A percentile compares a stretch with the other conserved stretches of the same genome.
phyloP scores from a whole-genome alignment of 1,140 invertebrate species.

The Gryon sp. region DNA sequence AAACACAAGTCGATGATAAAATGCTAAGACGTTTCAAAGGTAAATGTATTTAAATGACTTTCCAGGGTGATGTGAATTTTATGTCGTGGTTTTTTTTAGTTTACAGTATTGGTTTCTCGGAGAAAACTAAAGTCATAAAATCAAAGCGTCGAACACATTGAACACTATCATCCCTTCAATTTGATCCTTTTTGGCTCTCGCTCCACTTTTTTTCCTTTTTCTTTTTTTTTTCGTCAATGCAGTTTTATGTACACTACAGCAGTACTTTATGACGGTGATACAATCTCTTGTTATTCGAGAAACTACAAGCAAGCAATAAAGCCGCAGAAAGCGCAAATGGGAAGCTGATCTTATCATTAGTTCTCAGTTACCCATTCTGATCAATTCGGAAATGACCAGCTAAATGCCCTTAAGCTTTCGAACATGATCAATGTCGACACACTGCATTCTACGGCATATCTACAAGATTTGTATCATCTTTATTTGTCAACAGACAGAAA shows the following conservation, averaged over 20 bases:
- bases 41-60: too few relatives aligned
- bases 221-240: too few relatives aligned
- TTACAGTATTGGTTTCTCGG: conserved; percentile 3
- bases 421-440: too few relatives aligned
- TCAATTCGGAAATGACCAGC: conserved; percentile 50
- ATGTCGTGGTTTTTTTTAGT: conserved; percentile 25
- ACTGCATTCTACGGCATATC: too few relatives aligned
- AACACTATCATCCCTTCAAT: conserved; percentile 34
- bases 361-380: conserved; percentile 50
- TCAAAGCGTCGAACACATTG: conserved; percentile 60
- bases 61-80: conserved; percentile 40
- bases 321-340: conserved; percentile 53
- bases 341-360: conserved; percentile 65
- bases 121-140: conserved; percentile 58
- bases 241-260: conserved; percentile 52
- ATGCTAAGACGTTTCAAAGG: too few relatives aligned
- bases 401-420: conserved; percentile 29
- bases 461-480: too few relatives aligned
- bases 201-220: conserved; percentile 34
- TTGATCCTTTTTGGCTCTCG: conserved; percentile 30
- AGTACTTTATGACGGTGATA: conserved; percentile 66
- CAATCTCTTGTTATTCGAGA: conserved; percentile 68
- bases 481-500: too few relatives aligned
- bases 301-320: conserved; percentile 66
- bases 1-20: too few relatives aligned